Evolutionary conservation across 2,113 vertebrate genomes (phyloP).

Genomic region (Eulemur macaco): DNA sequence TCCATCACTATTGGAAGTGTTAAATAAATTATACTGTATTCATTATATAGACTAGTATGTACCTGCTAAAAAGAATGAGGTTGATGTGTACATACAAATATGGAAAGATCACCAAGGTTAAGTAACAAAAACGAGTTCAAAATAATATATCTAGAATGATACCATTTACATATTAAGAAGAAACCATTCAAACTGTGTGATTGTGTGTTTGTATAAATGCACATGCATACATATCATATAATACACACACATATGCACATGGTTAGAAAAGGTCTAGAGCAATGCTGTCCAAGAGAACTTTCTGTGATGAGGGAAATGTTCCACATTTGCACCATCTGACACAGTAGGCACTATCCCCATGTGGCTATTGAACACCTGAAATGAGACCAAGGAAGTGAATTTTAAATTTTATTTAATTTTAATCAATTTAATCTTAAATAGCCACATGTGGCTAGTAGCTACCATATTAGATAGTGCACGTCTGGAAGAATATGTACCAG

Average conservation of each 20-base stretch:
- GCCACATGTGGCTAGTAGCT: background rate
- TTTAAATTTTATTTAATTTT: background rate
- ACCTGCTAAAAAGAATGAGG: background rate
- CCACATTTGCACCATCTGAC: no score
- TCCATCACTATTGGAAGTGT: background rate
- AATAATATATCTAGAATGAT: background rate
- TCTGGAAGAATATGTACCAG: background rate
- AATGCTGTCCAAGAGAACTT: background rate
- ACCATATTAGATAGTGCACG: background rate
- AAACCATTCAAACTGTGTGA: background rate
- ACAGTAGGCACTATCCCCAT: fast-evolving
- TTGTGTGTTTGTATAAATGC: background rate
- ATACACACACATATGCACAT: background rate
- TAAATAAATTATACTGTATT: background rate
- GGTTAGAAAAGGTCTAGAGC: background rate
- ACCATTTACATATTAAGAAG: background rate
- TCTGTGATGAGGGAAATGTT: background rate
- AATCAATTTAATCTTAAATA: background rate
- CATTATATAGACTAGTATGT: background rate
- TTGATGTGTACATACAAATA: background rate
- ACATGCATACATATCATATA: background rate
- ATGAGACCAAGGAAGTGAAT: background rate
- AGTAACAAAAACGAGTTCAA: background rate
- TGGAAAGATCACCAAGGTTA: background rate
- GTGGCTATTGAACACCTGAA: background rate